Evolutionary conservation across 1,140 invertebrate genomes (phyloP), one percentile per base, ranked within the genome.

Genomic region (Calephelis virginiensis): DNA sequence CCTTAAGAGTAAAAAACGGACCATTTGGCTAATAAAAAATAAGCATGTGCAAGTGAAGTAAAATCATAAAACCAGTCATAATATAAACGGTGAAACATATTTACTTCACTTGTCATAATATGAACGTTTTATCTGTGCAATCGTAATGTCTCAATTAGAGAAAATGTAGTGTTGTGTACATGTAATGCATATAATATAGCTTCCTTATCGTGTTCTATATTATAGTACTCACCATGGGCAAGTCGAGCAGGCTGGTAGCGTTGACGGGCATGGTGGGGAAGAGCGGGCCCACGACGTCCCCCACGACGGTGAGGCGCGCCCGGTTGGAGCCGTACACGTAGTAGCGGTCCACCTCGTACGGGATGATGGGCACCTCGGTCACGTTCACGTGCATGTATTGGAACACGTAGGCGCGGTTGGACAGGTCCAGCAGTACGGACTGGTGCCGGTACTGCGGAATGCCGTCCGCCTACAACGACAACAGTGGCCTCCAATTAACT

Each of bases 381-480:
- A 99, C 94, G 81, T 98, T 98, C 0, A 99, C 96, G 87, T 99
- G 97, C 93, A 99, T 95, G 82, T 98, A 98, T 76, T 98, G 97
- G 83, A 98, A 96, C 5, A 97, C 94, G 80, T 97, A 98, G 8
- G 97, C 97, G 11, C 97, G 94, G 83, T 96, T 98, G 65, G 97
- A 98, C 9, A 99, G 91, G 92, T 99, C 98, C 0, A 99, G 90
- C 0, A 99, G 88, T 8, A 98, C 94, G 0, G 98, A 97, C 66
- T 98, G 97, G 91, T 99, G 98, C 2, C 97, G 93, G 80, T 97
- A 94, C 81, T 99, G 98, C 0, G 96, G 95, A 7, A 99, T 91
- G 56, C 98, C 98, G 84, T 99, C 97, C n/a, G 98, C 94, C 94
- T 96, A 82, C 6, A 62, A 67, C 65, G 81, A 72, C 81, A 77